Conservation (phyloP, 2,797 vertebrate species). For the Pelodytes ibericus region DNA sequence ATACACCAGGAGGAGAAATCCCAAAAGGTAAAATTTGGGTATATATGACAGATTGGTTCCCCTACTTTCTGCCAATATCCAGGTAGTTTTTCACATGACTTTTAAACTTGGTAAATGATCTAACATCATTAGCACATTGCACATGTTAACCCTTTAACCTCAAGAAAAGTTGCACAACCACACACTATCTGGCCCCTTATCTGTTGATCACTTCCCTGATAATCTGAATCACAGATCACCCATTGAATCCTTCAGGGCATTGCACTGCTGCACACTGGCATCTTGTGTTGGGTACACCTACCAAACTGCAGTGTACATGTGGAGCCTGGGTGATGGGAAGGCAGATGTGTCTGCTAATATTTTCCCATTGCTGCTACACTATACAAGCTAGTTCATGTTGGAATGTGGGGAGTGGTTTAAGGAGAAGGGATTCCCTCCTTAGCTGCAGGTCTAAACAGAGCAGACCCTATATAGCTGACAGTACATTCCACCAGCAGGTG, state of each 20-base stretch:
- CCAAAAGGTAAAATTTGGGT: too few species aligned
- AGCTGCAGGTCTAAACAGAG: not conserved
- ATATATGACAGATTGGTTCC: too few species aligned
- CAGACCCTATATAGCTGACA: not conserved
- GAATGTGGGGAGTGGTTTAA: conserved; percentile 18
- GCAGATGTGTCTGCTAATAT: not conserved
- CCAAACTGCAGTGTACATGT: not conserved
- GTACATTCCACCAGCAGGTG: conserved; percentile 28
- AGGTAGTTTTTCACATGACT: too few species aligned
- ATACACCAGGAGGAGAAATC: too few species aligned
- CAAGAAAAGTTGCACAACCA: too few species aligned
- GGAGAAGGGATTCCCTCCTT: conserved; percentile 2
- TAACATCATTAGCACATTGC: too few species aligned
- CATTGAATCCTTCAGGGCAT: not conserved
- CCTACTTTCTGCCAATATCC: too few species aligned
- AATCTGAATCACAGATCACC: not conserved
- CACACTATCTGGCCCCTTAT: not conserved
- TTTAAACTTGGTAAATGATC: too few species aligned
- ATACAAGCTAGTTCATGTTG: conserved; percentile 36
- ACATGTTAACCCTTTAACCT: too few species aligned
- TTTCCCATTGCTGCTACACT: conserved; percentile 28
- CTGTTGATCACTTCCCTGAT: not conserved
- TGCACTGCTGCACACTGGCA: not conserved
- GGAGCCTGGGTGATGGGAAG: not conserved
- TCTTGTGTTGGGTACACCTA: not conserved